Conservation (phyloP, 2,113 vertebrate species). For the Uropsilus gracilis region DNA sequence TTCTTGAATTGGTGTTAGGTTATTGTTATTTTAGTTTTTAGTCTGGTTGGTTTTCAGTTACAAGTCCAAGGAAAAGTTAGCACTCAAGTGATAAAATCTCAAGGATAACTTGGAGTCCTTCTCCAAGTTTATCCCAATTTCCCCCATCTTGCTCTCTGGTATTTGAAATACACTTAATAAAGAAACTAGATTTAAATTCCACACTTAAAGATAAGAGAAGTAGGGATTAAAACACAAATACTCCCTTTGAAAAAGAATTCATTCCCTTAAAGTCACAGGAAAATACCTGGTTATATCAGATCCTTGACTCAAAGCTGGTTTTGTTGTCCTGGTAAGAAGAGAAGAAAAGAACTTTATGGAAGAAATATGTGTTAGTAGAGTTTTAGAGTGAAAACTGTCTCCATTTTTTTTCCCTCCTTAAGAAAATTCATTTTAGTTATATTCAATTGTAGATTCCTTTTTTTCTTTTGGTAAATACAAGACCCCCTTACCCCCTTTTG, state of each 20-base stretch:
- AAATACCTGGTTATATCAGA: slow-evolving; percentile 72
- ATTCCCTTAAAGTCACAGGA: slow-evolving; percentile 54
- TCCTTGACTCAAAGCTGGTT: slow-evolving; percentile 68
- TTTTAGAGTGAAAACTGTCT: slow-evolving; percentile 17
- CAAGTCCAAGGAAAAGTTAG: neutral
- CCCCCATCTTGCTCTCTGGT: neutral
- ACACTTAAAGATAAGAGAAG: slow-evolving; percentile 72
- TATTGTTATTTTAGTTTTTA: neutral
- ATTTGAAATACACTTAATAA: slow-evolving; percentile 69
- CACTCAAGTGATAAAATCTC: neutral
- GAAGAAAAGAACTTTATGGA: slow-evolving; percentile 47
- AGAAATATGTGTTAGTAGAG: neutral
- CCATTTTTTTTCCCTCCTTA: neutral
- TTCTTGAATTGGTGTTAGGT: neutral
- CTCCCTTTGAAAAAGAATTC: slow-evolving; percentile 67
- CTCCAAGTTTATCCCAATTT: neutral
- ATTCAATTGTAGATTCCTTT: neutral
- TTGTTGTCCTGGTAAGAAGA: slow-evolving; percentile 58
- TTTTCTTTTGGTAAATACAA: slow-evolving; percentile 7
- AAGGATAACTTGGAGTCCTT: neutral
- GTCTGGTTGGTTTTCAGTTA: slow-evolving; percentile 36
- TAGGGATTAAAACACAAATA: slow-evolving; percentile 62
- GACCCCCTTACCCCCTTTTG: neutral
- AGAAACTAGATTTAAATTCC: slow-evolving; percentile 74
- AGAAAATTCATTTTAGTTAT: slow-evolving; percentile 48